phyloP scores from a whole-genome alignment of 2,888 invertebrate species.

The Pediacus dermestoides region DNA sequence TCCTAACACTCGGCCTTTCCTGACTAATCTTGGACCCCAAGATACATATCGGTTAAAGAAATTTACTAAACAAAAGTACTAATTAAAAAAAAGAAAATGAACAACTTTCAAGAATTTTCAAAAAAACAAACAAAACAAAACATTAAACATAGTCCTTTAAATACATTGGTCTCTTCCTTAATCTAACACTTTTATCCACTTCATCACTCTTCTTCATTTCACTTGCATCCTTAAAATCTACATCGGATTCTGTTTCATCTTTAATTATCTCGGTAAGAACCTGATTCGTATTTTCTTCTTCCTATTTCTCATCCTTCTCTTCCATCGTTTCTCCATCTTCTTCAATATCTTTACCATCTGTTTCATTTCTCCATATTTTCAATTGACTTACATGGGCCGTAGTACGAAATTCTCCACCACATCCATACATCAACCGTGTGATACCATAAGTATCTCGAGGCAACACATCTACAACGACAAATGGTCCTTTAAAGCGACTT shows the following conservation, averaged over 20 bases:
- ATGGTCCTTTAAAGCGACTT: slow-evolving; percentile 7
- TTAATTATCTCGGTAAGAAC: too few relatives aligned
- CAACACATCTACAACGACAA: slow-evolving; percentile 3
- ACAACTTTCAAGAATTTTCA: too few relatives aligned
- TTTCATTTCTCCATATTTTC: background rate
- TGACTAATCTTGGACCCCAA: background rate
- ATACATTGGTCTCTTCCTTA: too few relatives aligned
- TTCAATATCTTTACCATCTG: background rate
- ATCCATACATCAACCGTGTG: background rate
- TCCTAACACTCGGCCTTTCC: slow-evolving; percentile 2
- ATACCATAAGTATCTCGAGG: slow-evolving; percentile 5
- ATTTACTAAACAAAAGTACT: too few relatives aligned
- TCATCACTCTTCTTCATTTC: too few relatives aligned
- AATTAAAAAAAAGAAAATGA: too few relatives aligned
- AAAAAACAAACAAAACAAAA: too few relatives aligned
- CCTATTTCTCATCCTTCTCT: background rate
- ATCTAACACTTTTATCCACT: too few relatives aligned
- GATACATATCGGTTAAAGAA: too few relatives aligned
- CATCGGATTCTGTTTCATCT: too few relatives aligned
- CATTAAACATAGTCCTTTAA: too few relatives aligned
- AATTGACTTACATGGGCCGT: slow-evolving; percentile 4
- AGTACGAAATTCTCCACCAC: background rate
- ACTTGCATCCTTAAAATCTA: too few relatives aligned
- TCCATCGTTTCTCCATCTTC: background rate
- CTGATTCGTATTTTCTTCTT: background rate